Percentiles rank a stretch among this genome's conserved stretches.
These are phyloP conservation scores for Nomada fabriciana DNA, from an alignment of 2,888 invertebrate genomes.

Conservation along the genomic window DNA sequence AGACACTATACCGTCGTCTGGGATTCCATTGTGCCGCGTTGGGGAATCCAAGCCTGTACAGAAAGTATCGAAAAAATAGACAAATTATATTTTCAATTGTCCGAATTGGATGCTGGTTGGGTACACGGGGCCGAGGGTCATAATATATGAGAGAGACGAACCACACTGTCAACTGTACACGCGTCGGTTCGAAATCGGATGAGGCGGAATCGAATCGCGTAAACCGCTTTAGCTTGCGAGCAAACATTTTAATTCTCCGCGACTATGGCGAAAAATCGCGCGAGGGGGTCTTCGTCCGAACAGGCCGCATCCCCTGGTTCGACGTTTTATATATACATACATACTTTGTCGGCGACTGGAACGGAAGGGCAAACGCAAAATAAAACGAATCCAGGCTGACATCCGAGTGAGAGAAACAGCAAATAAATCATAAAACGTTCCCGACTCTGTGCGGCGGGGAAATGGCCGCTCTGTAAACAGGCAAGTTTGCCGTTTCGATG, in stretches of 20 bases:
- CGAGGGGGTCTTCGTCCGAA: not conserved
- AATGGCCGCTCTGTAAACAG: conserved; percentile 36
- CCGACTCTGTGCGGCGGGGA: not conserved
- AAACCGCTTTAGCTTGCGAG: conserved; percentile 20
- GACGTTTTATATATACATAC: conserved; percentile 4
- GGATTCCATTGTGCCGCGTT: conserved; percentile 78
- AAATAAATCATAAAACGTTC: conserved; percentile 48
- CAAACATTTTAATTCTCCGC: conserved; percentile 35
- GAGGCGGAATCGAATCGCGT: not conserved
- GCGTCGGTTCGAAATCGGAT: conserved; percentile 35
- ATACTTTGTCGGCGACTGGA: not conserved
- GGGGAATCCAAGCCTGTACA: conserved; percentile 78
- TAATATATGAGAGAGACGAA: not conserved
- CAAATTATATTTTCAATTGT: too few species aligned
- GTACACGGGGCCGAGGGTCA: too few species aligned
- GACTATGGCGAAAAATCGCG: not conserved
- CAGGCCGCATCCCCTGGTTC: conserved; percentile 8
- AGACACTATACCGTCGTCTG: conserved; percentile 82
- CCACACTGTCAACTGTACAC: not conserved
- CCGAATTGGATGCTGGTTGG: too few species aligned
- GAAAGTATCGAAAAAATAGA: not conserved
- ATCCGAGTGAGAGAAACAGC: not conserved
- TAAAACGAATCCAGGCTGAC: not conserved
- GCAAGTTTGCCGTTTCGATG: conserved; percentile 37
- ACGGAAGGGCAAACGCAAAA: not conserved